Percentiles rank a stretch among this genome's conserved stretches.
Conservation (phyloP, 2,113 vertebrate genomes). For the Colius striatus region DNA sequence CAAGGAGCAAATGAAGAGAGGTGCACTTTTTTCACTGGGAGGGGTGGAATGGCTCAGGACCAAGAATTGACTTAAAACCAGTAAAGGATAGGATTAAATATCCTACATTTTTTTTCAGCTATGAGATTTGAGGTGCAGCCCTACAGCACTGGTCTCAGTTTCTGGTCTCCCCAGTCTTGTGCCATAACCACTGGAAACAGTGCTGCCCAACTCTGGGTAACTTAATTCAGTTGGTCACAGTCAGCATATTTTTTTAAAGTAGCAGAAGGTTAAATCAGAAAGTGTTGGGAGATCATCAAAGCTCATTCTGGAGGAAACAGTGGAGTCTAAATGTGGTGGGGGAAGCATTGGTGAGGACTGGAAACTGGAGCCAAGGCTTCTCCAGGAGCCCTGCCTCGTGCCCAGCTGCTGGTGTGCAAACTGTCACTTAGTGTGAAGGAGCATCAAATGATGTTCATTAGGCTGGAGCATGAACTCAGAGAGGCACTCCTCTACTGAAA, state of each 20-base stretch:
- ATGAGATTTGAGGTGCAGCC: background rate
- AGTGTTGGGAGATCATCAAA: background rate
- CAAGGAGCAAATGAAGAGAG: accelerated
- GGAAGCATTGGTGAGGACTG: background rate
- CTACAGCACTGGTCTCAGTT: background rate
- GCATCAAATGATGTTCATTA: background rate
- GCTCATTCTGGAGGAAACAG: background rate
- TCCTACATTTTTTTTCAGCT: background rate
- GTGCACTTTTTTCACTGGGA: background rate
- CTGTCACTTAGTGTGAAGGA: background rate
- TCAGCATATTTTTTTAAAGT: background rate
- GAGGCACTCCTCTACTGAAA: background rate
- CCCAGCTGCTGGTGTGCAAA: background rate
- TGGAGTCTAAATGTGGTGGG: background rate
- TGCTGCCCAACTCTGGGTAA: background rate
- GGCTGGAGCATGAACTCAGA: background rate
- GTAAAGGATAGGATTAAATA: background rate
- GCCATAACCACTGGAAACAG: background rate
- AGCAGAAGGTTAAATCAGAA: background rate
- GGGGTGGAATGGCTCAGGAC: background rate
- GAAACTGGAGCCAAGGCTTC: background rate
- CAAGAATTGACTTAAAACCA: background rate
- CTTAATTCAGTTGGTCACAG: background rate
- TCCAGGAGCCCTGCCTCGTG: background rate
- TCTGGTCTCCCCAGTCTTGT: background rate